These are phyloP conservation scores for Sesamia inferens DNA, from an alignment of 2,888 invertebrate genomes.

Conservation along the genomic window DNA sequence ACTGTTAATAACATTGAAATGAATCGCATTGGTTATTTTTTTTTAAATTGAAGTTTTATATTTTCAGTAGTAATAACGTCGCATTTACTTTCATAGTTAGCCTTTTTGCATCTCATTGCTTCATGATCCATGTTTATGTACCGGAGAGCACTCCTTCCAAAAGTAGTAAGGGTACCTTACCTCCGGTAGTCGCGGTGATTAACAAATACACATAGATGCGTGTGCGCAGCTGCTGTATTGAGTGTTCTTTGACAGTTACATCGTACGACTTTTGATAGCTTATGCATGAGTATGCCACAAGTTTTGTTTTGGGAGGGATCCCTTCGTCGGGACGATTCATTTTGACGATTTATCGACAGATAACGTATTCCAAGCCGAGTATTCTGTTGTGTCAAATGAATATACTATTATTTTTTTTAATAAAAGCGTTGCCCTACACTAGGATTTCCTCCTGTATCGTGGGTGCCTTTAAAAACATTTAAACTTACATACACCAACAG, in stretches of 20 bases:
- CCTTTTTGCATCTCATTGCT: not conserved
- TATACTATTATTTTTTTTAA: too few species aligned
- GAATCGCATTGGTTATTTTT: not conserved
- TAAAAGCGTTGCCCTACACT: too few species aligned
- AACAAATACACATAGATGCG: slow-evolving; percentile 32
- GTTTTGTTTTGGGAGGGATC: slow-evolving; percentile 8
- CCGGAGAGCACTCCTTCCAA: not conserved
- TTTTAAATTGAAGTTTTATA: not conserved
- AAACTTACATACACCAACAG: too few species aligned
- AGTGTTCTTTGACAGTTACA: slow-evolving; percentile 7
- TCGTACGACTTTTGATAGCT: not conserved
- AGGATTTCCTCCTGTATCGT: too few species aligned
- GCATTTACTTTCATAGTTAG: not conserved
- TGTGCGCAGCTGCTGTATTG: slow-evolving; percentile 26
- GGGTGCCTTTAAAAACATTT: too few species aligned
- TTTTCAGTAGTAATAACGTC: not conserved
- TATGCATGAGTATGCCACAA: not conserved
- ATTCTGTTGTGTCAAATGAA: not conserved
- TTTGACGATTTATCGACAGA: not conserved
- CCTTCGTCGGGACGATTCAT: not conserved
- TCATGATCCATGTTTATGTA: not conserved
- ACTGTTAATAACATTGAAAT: not conserved
- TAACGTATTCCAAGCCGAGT: slow-evolving; percentile 1
- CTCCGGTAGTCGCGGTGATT: slow-evolving; percentile 7
- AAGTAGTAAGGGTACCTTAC: not conserved